These are phyloP conservation scores for Philereme vetulata DNA, from an alignment of 2,888 invertebrate genomes.

Conservation along the genomic window DNA sequence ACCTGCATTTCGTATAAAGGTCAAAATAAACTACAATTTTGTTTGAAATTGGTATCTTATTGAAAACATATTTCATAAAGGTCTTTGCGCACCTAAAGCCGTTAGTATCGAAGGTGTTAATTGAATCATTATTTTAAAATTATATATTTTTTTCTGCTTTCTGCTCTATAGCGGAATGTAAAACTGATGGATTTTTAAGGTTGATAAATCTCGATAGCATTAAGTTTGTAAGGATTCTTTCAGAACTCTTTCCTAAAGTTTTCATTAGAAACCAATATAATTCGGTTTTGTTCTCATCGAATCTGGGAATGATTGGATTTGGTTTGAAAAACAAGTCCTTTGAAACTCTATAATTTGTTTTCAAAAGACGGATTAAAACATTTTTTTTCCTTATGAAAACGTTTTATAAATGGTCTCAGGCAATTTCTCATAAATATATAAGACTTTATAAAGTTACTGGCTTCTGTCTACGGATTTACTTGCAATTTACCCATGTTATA, in stretches of 20 bases:
- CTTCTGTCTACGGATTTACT: too few relatives aligned
- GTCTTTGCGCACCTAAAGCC: background rate
- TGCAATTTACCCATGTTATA: too few relatives aligned
- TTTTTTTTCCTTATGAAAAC: constrained; percentile 13
- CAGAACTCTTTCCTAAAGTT: constrained; percentile 39
- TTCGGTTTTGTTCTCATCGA: constrained; percentile 55
- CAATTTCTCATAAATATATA: background rate
- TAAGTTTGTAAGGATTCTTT: constrained; percentile 25
- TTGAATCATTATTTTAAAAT: too few relatives aligned
- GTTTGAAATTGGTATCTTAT: background rate
- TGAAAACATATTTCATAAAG: background rate
- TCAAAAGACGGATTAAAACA: constrained; percentile 22
- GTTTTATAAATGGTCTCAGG: background rate
- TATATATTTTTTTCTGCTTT: too few relatives aligned
- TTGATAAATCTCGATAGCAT: background rate
- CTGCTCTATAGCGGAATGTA: too few relatives aligned
- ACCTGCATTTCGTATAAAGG: background rate
- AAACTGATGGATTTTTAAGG: too few relatives aligned
- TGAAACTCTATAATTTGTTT: constrained; percentile 41
- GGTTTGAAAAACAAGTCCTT: constrained; percentile 45
- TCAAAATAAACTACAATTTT: background rate
- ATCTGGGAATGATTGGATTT: constrained; percentile 48
- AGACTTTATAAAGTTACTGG: background rate
- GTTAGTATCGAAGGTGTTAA: too few relatives aligned
- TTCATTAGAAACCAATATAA: constrained; percentile 45